phyloP scores from a whole-genome alignment of 2,113 vertebrate genomes.

The Syrrhaptes paradoxus region DNA sequence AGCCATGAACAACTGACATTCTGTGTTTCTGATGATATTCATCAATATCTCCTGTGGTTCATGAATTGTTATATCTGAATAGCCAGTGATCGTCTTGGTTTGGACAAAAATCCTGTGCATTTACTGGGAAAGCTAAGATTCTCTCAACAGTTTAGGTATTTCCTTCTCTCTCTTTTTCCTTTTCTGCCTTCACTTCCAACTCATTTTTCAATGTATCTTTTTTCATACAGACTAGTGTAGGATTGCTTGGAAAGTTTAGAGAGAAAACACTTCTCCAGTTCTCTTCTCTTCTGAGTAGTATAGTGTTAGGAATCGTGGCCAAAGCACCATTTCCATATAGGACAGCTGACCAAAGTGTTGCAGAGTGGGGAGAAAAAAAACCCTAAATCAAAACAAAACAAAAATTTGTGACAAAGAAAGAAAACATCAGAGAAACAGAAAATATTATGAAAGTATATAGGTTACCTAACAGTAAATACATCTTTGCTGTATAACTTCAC shows the following conservation, averaged over 20 bases:
- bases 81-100: background rate
- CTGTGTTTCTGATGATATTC: background rate
- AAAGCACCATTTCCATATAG: background rate
- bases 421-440: background rate
- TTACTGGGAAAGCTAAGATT: background rate
- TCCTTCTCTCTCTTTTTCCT: background rate
- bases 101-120: background rate
- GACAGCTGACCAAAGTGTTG: background rate
- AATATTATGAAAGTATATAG: background rate
- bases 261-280: background rate
- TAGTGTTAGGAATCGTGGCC: background rate
- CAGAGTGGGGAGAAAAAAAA: background rate
- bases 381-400: background rate
- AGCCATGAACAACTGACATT: background rate
- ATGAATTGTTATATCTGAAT: background rate
- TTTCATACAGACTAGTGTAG: background rate
- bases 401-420: background rate
- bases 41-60: background rate
- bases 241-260: background rate
- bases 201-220: background rate
- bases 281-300: background rate
- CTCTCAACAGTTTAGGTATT: background rate
- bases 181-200: background rate
- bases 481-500: background rate
- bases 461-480: background rate